Conservation (phyloP, 1,140 invertebrate species). For the Dysdera silvatica region DNA sequence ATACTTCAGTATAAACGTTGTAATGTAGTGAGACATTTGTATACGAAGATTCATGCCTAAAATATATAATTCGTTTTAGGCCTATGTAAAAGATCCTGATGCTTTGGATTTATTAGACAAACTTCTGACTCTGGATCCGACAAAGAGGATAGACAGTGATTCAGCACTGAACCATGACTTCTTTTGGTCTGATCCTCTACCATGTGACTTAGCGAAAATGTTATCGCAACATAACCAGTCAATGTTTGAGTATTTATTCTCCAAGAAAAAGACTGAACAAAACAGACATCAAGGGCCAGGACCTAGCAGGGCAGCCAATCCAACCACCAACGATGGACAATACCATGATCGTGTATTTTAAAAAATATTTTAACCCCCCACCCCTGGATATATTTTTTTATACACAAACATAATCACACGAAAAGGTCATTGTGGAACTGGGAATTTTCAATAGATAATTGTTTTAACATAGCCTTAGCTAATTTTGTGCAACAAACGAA, state of each 20-base stretch:
- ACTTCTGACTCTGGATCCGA: constrained; percentile 81
- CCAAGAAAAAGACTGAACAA: constrained; percentile 42
- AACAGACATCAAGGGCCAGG: constrained; percentile 31
- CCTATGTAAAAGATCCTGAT: constrained; percentile 83
- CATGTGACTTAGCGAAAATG: constrained; percentile 84
- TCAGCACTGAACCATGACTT: constrained; percentile 94
- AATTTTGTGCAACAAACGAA: no score
- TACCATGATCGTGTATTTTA: constrained; percentile 71
- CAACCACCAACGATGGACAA: constrained; percentile 53
- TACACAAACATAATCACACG: no score
- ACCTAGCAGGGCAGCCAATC: constrained; percentile 35
- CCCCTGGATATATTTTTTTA: no score
- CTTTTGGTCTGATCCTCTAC: constrained; percentile 96
- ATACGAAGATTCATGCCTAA: no score
- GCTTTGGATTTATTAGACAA: constrained; percentile 92
- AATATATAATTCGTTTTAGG: no score
- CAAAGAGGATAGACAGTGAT: constrained; percentile 82
- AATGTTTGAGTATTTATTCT: constrained; percentile 93
- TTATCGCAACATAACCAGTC: constrained; percentile 84
- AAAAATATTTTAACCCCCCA: no score
- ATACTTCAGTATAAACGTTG: no score
- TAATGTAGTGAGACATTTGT: no score
- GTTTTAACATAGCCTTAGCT: no score
- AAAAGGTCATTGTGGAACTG: no score
- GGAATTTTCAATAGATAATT: no score